Base-by-base conservation (phyloP, 2,113 vertebrate species). In the Gymnarchus niloticus region DNA sequence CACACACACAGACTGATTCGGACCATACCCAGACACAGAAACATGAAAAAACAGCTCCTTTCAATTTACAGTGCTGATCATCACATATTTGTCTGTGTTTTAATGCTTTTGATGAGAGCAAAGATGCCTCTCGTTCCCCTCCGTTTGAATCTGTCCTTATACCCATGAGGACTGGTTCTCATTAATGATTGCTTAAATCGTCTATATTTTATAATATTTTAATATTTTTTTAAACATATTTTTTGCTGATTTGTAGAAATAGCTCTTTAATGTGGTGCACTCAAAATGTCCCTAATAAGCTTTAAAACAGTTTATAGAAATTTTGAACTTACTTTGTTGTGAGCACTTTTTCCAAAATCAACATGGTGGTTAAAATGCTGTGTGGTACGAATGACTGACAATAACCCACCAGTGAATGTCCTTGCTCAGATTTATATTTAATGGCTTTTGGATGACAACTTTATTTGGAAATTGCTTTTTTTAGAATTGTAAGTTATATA, bases 131-230 rank as follows among this genome's bases (percentile, higher is more conserved):
- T 44, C 52, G 23, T 6, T 41, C 56, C 85, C 46, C 56, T 28
- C 77, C 51, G 33, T 73, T 48, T 61, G 85, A 86, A 80, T 87
- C 85, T 52, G 80, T 61, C 52, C 78, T 25, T 54, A 56, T 56
- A 52, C 84, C 88, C 90, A 87, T 56, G 87, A 91, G 92, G 88
- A 91, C 88, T 88, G 80, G 85, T 85, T 90, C 92, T 94, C 92
- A 94, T 94, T 94, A 94, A 93, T 90, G 91, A 89, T 88, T 90
- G 87, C 86, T 90, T 93, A 83, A 93, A 93, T 93, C 89, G 93
- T 95, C 93, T 87, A 95, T 92, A 85, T 93, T 93, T 37, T 93
- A 94, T 94, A 93, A 94, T 94, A 94, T 90, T 93, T 94, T 94
- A 89, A 94, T 93, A 92, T 89, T 92, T 91, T 88, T 92, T 87